phyloP scores from a whole-genome alignment of 2,888 invertebrate species.

The Trichogramma evanescens region DNA sequence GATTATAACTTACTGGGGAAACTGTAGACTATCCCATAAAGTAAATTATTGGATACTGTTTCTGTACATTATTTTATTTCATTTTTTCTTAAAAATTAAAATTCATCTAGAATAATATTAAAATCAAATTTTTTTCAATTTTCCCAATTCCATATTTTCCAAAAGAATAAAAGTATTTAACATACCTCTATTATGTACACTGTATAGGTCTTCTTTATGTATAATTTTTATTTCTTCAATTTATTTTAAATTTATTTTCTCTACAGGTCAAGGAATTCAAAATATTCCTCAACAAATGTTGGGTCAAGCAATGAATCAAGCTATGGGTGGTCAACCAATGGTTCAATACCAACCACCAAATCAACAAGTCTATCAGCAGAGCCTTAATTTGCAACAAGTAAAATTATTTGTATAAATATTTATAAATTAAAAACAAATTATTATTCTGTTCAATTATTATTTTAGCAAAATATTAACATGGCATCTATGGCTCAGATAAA shows the following conservation, averaged over 20 bases:
- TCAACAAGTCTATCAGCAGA: conserved; percentile 62
- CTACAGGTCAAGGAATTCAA: conserved; percentile 50
- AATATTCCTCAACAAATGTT: conserved; percentile 61
- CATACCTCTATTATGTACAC: background rate
- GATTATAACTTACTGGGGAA: too few species aligned
- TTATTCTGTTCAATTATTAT: conserved; percentile 6
- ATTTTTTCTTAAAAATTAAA: too few species aligned
- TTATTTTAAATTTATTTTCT: background rate
- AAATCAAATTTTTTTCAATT: background rate
- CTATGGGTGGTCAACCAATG: conserved; percentile 63
- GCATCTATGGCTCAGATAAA: conserved; percentile 52
- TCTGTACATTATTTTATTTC: too few species aligned
- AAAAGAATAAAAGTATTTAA: background rate
- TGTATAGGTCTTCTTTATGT: background rate
- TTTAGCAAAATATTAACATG: conserved; percentile 45
- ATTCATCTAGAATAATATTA: background rate
- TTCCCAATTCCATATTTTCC: background rate
- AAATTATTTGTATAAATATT: background rate
- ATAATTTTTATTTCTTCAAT: background rate
- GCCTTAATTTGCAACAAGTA: conserved; percentile 60
- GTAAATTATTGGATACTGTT: too few species aligned
- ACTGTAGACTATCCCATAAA: too few species aligned
- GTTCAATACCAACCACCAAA: conserved; percentile 65
- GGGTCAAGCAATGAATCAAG: conserved; percentile 56
- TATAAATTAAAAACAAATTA: background rate